A percentile compares a stretch with the other conserved stretches of the same genome.
phyloP scores from a whole-genome alignment of 2,797 vertebrate species.

The Iguana delicatissima region DNA sequence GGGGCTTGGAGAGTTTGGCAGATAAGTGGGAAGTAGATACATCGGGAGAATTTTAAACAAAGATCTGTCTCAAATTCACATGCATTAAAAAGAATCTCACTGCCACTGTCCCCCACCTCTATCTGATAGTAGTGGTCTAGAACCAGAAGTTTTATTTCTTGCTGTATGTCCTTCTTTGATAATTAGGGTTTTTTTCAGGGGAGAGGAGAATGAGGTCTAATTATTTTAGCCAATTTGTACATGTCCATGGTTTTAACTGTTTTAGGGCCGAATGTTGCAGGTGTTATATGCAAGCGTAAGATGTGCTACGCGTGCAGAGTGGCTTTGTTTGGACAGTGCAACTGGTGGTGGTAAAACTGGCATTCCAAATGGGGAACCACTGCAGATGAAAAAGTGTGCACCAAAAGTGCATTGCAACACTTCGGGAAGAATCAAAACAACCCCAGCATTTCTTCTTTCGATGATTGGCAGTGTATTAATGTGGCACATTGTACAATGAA shows the following conservation, averaged over 20 bases:
- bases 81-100: background rate
- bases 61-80: background rate
- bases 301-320: too few species aligned
- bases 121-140: background rate
- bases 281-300: too few species aligned
- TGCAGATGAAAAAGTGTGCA: too few species aligned
- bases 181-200: too few species aligned
- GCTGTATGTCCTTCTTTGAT: background rate
- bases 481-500: too few species aligned
- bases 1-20: background rate
- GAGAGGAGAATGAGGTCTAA: too few species aligned
- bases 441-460: background rate
- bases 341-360: too few species aligned
- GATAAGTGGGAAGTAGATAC: background rate
- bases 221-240: too few species aligned
- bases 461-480: background rate
- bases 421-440: background rate
- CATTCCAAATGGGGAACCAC: too few species aligned
- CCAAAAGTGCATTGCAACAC: background rate
- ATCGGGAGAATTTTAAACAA: constrained; percentile 14
- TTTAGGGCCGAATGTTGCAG: too few species aligned
- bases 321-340: too few species aligned
- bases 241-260: too few species aligned
- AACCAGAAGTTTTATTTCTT: background rate
- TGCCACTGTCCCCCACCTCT: background rate